Conservation (phyloP, 92 coral and sea anemone species). For the Phymanthus crucifer region DNA sequence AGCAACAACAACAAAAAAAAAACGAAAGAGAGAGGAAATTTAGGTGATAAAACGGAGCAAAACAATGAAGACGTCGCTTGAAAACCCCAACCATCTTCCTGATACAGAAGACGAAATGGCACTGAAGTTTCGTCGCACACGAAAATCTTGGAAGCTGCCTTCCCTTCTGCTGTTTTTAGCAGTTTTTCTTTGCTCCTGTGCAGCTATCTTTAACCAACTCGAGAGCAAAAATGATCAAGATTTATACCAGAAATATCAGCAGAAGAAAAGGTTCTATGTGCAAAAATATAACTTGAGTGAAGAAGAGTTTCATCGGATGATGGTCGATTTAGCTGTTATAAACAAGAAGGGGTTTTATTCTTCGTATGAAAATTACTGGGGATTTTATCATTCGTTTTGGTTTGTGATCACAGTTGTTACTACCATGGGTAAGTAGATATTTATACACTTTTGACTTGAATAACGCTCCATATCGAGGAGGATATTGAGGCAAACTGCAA, state of each 20-base stretch:
- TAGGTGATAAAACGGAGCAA: not conserved
- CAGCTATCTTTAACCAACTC: constrained; percentile 58
- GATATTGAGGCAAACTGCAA: no score
- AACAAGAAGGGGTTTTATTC: constrained; percentile 56
- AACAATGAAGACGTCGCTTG: constrained; percentile 12
- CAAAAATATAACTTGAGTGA: constrained; percentile 67
- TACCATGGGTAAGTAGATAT: constrained; percentile 75
- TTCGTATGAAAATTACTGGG: constrained; percentile 65
- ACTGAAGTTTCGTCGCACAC: constrained; percentile 21
- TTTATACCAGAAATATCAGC: constrained; percentile 46
- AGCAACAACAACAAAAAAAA: no score
- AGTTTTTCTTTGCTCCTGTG: constrained; percentile 57
- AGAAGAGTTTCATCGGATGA: constrained; percentile 49
- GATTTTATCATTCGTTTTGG: constrained; percentile 89
- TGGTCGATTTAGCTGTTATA: constrained; percentile 45
- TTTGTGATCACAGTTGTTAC: constrained; percentile 76
- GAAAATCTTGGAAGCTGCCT: constrained; percentile 46
- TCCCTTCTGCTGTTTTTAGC: constrained; percentile 43
- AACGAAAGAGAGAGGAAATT: not conserved
- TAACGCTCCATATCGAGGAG: no score
- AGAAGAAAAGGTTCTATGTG: constrained; percentile 30
- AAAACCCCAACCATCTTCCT: not conserved
- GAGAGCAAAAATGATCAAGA: constrained; percentile 53
- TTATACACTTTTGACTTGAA: no score
- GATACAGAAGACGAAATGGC: constrained; percentile 16